Base-by-base conservation (phyloP, 2,888 invertebrate genomes). In the Apantesis nais region DNA sequence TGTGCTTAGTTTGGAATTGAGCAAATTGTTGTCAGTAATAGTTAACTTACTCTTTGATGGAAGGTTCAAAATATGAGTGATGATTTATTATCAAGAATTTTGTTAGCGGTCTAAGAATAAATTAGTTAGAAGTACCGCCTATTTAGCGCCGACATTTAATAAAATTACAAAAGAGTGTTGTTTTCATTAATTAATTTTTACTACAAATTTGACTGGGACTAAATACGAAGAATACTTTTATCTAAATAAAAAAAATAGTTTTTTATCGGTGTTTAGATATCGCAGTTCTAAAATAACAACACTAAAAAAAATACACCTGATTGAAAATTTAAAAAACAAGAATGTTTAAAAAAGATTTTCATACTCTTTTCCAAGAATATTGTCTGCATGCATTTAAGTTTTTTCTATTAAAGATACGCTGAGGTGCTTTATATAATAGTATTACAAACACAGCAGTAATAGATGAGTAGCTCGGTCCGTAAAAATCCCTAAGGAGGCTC, bases 1-100 rank as follows among this genome's bases (percentile, higher is more conserved):
- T 67, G 52, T 62, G 41, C 61, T 58, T 44, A 34, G 52, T 66
- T 67, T 39, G 52, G 64, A 39, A n/a, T 22, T 55, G 34, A 39
- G 61, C n/a, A 58, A 63, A 66, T 66, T 48, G 68, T 65, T n/a
- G 41, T 19, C 29, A 39, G 68, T 52, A 14, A 31, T 48, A 16
- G 34, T 52, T 14, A 14, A 19, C 37, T 61, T 14, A 44, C 39
- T n/a, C n/a, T n/a, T n/a, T 31, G 61, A 0, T 62, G 60, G 16
- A 9, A 31, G 31, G 29, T 8, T 52, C n/a, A 52, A 9, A 3
- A 52, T 52, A 25, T n/a, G n/a, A 25, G 52, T 52, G 52, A 22
- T 52, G 52, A 12, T 52, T 52, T 52, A 25, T 1, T 25, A 55
- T 25, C n/a, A 55, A 14, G 55, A 12, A 25, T 4, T 25, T 55